Evolutionary conservation across 2,113 vertebrate genomes (phyloP), one percentile per base, ranked within the genome.

Genomic region (Condylura cristata): DNA sequence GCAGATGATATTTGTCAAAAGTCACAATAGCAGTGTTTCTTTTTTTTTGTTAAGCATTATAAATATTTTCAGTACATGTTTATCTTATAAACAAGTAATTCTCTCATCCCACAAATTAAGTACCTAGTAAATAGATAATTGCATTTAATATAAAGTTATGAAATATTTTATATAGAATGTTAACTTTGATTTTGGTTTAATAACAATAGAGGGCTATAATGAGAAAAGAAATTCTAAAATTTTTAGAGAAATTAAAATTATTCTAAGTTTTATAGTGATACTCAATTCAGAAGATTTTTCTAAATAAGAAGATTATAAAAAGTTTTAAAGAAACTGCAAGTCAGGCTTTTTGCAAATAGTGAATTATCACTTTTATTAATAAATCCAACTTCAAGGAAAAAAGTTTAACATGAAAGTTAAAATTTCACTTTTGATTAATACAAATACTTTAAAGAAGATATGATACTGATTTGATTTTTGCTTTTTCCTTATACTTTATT

Each of bases 311-410:
- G 87, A 96, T 95, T 95, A 94, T 70, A 94, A 41, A 95, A 93
- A 90, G 14, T 80, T 81, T 97, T 28, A 6, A 95, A 96, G 93
- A 93, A 95, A 94, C 87, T 96, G 86, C 46, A 89, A 94, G 90
- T 93, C 80, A 95, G 81, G 91, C 63, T 93, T 93, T 88, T 93
- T 88, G 53, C 37, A 96, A 91, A 80, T 87, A 91, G 60, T 78
- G 41, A 71, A 87, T 97, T 89, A 93, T 89, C 72, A 94, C 88
- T 95, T 93, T 76, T 96, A 90, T 90, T 93, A 97, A 94, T 93
- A 93, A 96, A 91, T 86, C 48, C 72, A 94, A 65, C 74, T 83
- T 86, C 95, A 96, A 96, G 94, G 83, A 94, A 81, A 53, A 20
- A 53, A 53, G 3, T 51, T 51, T 51, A 53, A 53, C 17, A 53